Evolutionary conservation across 2,113 vertebrate species (phyloP).

Genomic region (Fukomys damarensis): DNA sequence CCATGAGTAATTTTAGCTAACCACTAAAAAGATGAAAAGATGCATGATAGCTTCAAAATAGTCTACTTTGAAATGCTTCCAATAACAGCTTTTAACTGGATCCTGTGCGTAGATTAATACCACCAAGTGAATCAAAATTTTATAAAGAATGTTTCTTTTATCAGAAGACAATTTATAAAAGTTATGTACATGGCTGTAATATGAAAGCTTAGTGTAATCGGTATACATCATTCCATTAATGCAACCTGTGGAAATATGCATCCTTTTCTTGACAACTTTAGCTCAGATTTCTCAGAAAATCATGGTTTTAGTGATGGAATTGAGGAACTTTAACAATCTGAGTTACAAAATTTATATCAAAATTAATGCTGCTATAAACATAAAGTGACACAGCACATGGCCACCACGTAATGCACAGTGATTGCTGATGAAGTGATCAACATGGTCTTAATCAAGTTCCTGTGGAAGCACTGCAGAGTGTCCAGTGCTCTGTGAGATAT

Average conservation of each 20-base stretch:
- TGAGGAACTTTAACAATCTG: conserved; percentile 64
- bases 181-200: not conserved
- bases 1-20: not conserved
- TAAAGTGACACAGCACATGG: not conserved
- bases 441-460: not conserved
- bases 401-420: not conserved
- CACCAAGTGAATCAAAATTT: not conserved
- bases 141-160: not conserved
- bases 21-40: not conserved
- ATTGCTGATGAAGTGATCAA: not conserved
- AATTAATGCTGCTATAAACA: conserved; percentile 65
- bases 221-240: not conserved
- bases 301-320: conserved; percentile 41
- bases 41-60: not conserved
- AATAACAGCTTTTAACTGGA: not conserved
- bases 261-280: not conserved
- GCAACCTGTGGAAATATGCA: not conserved
- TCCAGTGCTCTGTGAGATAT: not conserved
- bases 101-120: not conserved
- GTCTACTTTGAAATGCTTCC: conserved; percentile 2
- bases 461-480: not conserved
- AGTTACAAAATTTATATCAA: conserved; percentile 70
- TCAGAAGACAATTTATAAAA: not conserved
- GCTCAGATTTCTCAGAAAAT: conserved; percentile 56
- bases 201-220: not conserved